A percentile compares a stretch with the other conserved stretches of the same genome.
These are phyloP conservation scores for Pseudococcus viburni DNA, from an alignment of 2,888 invertebrate species.

Conservation along the genomic window DNA sequence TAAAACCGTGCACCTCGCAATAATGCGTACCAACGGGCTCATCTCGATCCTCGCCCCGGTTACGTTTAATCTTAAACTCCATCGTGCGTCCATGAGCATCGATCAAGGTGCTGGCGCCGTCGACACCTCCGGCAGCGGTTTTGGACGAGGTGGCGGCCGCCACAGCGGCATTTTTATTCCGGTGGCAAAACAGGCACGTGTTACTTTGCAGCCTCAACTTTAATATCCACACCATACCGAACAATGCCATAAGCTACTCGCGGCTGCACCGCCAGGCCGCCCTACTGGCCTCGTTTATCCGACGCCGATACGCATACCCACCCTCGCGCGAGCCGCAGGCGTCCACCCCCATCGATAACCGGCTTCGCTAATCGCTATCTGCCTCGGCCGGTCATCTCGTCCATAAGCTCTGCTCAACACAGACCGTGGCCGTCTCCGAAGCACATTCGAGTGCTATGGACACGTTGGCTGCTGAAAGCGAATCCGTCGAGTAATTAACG, in stretches of 20 bases:
- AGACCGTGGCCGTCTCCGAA: background rate
- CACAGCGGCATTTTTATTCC: background rate
- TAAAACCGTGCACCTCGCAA: conserved; percentile 61
- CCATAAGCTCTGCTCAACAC: background rate
- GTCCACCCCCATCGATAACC: background rate
- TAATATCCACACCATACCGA: conserved; percentile 64
- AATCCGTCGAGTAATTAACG: background rate
- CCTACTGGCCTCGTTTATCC: background rate
- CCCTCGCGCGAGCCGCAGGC: background rate
- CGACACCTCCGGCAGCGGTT: background rate
- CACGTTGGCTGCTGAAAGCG: background rate
- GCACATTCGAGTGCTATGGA: background rate
- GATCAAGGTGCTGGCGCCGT: conserved; percentile 51
- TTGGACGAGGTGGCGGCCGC: background rate
- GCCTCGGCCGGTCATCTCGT: background rate
- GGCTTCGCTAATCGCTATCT: background rate
- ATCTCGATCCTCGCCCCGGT: conserved; percentile 34
- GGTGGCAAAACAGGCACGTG: conserved; percentile 63
- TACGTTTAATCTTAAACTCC: conserved; percentile 60
- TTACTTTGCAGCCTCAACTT: conserved; percentile 62
- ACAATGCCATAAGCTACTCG: conserved; percentile 51
- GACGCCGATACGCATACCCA: conserved; percentile 21
- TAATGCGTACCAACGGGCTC: conserved; percentile 35
- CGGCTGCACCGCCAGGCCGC: conserved; percentile 36
- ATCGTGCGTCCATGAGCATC: conserved; percentile 49